Base-by-base conservation (phyloP, 1,140 invertebrate species). In the Harlomillsia oculata region DNA sequence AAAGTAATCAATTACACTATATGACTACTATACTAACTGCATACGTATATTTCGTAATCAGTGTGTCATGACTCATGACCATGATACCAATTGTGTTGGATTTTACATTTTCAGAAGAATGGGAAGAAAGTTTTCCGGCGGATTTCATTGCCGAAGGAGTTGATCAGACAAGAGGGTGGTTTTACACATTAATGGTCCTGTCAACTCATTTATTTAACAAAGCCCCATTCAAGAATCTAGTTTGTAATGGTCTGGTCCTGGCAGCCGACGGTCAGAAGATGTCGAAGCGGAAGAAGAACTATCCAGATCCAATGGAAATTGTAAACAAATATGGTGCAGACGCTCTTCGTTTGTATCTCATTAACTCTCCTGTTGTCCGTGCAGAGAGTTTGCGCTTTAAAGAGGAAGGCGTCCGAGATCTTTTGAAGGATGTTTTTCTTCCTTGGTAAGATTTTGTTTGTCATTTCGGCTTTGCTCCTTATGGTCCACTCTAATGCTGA, bases 141-240 rank as follows among this genome's bases (percentile, higher is more conserved):
- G 93, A 99, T 76, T 99, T 99, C 68, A 97, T 99, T 69, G 94
- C 90, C 26, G 97, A 99, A 77, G 94, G 95, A 16, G 95, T 99
- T 66, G 97, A 99, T 76, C 97, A 99, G 77, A 99, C 97, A 0
- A 78, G 97, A 67, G 94, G 94, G 43, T 98, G 94, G 93, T 99
- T 99, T 74, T 99, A 99, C 69, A 99, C 96, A 0, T 74, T 99
- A 2, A 74, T 98, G 37, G 96, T 99, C 0, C 79, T 99, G 28
- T 96, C 92, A 0, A 98, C 94, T 11, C 86, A 89, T 21, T 74
- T 99, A n/a, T 99, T 97, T 71, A 86, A 89, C 28, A 94, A 94
- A 71, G 81, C 96, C 0, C 94, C 96, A 0, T 99, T 97, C 72
- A 97, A 97, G 70, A 99, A 99, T 75, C 77, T 99, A 2, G 92